phyloP scores from a whole-genome alignment of 2,888 invertebrate genomes.

The Chaitophorus viminalis region DNA sequence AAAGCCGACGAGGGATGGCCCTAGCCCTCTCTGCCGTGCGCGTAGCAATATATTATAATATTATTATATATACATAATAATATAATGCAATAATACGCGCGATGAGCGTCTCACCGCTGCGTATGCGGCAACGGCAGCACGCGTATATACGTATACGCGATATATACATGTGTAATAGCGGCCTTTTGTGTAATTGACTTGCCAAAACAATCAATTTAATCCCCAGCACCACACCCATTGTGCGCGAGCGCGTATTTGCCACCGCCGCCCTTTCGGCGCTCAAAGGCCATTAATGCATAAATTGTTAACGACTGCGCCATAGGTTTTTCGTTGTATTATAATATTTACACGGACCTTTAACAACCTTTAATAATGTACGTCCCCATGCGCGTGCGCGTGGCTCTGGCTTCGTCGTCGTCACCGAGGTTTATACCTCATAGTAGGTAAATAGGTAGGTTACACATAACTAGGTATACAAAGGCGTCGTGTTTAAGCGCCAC shows the following conservation, averaged over 20 bases:
- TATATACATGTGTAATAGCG: no score
- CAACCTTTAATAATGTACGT: slow-evolving; percentile 47
- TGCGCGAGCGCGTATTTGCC: slow-evolving; percentile 15
- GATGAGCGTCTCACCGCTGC: slow-evolving; percentile 25
- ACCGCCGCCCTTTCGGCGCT: slow-evolving; percentile 43
- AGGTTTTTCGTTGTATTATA: slow-evolving; percentile 21
- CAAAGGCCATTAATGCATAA: slow-evolving; percentile 59
- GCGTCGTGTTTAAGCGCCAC: no score
- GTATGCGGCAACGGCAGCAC: neutral
- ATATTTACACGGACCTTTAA: slow-evolving; percentile 61
- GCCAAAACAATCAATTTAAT: slow-evolving; percentile 60
- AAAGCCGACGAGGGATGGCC: slow-evolving; percentile 23
- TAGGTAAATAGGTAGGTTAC: no score
- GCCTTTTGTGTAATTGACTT: slow-evolving; percentile 61
- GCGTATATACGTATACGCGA: neutral
- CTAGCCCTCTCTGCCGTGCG: neutral
- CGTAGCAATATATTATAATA: neutral
- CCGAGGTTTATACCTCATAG: no score
- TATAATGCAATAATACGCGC: slow-evolving; percentile 44
- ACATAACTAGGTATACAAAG: no score
- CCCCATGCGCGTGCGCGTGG: neutral
- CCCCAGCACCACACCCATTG: neutral
- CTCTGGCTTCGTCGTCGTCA: neutral
- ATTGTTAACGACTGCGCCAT: slow-evolving; percentile 48
- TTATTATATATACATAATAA: neutral